Percentiles rank a stretch among this genome's conserved stretches.
These are phyloP conservation scores for Diacarnus erythraeanus DNA, from an alignment of 37 sponge, comb jelly and placozoan genomes.

Conservation along the genomic window DNA sequence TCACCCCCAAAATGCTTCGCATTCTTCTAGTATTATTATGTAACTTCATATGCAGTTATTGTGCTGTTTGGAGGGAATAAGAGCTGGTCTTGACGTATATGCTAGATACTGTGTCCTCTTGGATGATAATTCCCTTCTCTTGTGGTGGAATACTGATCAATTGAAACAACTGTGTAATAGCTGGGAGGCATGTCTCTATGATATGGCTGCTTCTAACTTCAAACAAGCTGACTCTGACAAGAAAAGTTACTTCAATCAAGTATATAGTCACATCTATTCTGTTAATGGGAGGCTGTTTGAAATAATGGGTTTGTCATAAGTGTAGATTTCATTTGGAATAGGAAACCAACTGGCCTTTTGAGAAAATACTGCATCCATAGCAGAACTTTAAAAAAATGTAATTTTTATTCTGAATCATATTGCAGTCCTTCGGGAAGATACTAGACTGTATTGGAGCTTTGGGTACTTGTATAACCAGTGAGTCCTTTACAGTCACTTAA, in stretches of 20 bases:
- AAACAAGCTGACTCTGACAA: background rate
- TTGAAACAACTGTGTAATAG: slow-evolving; percentile 9
- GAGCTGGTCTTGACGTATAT: slow-evolving; percentile 22
- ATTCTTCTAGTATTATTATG: background rate
- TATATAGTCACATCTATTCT: too few species aligned
- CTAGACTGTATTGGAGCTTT: slow-evolving; percentile 19
- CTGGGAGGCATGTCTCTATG: slow-evolving; percentile 22
- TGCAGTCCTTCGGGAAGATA: slow-evolving; percentile 7
- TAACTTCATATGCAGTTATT: background rate
- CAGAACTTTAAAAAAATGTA: too few species aligned
- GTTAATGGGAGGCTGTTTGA: too few species aligned
- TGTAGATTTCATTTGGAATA: too few species aligned
- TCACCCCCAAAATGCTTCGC: background rate
- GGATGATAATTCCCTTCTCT: background rate
- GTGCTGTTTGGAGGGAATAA: slow-evolving; percentile 17
- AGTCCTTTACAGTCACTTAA: too few species aligned
- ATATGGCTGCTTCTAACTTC: background rate
- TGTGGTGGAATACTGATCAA: slow-evolving; percentile 3
- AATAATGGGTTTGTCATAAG: too few species aligned
- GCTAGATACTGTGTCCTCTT: background rate
- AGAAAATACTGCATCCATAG: too few species aligned
- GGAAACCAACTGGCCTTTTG: too few species aligned
- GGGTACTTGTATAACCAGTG: background rate
- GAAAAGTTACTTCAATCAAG: background rate
- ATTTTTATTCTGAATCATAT: background rate